Base-by-base conservation (phyloP, 2,888 invertebrate genomes). In the Lordiphosa fenestrarum region DNA sequence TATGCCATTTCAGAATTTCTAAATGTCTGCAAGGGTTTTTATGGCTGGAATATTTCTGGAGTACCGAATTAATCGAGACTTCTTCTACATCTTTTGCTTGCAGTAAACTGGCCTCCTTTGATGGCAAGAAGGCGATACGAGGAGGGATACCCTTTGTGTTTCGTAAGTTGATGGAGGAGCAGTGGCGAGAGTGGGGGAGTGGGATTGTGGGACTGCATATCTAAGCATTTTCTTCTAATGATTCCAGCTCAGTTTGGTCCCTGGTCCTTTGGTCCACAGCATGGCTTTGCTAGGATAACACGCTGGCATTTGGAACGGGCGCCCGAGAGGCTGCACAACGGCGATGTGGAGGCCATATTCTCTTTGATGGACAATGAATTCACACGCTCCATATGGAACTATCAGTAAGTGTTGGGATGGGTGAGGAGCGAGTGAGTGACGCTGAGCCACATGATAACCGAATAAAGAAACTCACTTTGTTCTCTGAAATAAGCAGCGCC, bases 71-170 rank as follows among this genome's bases (percentile, higher is more conserved):
- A 63, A 63, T 65, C 62, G 66, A 63, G 57, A 37, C 65, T 49
- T 36, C 39, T 48, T 21, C 25, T 41, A 15, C 33, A 7, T 59
- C n/a, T 44, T 56, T 41, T 65, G 48, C 33, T 92, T 93, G 59
- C 92, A 97, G 96, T 90, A 97, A 98, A 91, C 95, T 97, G 91
- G 96, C 98, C 52, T 94, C 97, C 56, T 98, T 98, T 91, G 98
- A 98, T 91, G 97, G 97, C 74, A 97, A 97, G 90, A 95, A 97
- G 89, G 95, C 98, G 69, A 98, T 98, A 89, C 92, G 98, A 88
- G 98, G 98, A 85, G 98, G 98, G 85, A 97, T 98, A 90, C 98
- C 98, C 66, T 95, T 98, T 90, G 96, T 98, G 71, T 98, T 98
- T 91, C 98, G 98, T 98, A 93, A 96, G 97, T 95, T 47, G 13